phyloP scores from a whole-genome alignment of 2,888 invertebrate genomes.

The Drosophila anceps region DNA sequence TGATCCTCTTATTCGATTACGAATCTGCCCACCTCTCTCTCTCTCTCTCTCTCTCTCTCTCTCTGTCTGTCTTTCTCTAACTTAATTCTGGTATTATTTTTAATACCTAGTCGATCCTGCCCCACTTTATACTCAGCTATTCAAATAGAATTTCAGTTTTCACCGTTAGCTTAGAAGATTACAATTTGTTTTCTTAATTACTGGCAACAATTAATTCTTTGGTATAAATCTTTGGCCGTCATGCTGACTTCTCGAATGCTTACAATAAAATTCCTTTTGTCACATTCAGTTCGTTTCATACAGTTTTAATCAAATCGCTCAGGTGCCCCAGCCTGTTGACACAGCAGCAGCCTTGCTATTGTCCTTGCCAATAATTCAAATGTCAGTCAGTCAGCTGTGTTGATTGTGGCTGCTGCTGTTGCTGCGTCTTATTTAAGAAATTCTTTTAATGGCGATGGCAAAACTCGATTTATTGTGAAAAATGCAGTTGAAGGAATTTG shows the following conservation, averaged over 20 bases:
- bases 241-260: conserved; percentile 19
- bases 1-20: too few relatives aligned
- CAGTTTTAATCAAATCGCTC: conserved; percentile 51
- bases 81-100: background rate
- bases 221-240: conserved; percentile 26
- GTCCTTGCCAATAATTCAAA: conserved; percentile 60
- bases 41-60: background rate
- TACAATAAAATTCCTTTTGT: conserved; percentile 2
- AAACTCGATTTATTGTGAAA: conserved; percentile 24
- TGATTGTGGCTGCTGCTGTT: conserved; percentile 1
- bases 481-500: conserved; percentile 25
- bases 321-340: conserved; percentile 31
- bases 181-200: conserved; percentile 27
- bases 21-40: background rate
- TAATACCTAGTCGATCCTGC: background rate
- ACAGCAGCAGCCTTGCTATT: conserved; percentile 43
- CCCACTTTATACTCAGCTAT: too few relatives aligned
- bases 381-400: conserved; percentile 47
- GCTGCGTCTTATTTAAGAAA: conserved; percentile 30
- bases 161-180: background rate
- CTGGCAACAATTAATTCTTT: conserved; percentile 2
- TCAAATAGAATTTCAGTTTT: background rate
- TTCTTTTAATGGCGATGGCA: conserved; percentile 18
- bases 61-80: background rate
- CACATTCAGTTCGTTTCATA: conserved; percentile 18